phyloP scores from a whole-genome alignment of 2,888 invertebrate species.

The Dysmachus trigonus region DNA sequence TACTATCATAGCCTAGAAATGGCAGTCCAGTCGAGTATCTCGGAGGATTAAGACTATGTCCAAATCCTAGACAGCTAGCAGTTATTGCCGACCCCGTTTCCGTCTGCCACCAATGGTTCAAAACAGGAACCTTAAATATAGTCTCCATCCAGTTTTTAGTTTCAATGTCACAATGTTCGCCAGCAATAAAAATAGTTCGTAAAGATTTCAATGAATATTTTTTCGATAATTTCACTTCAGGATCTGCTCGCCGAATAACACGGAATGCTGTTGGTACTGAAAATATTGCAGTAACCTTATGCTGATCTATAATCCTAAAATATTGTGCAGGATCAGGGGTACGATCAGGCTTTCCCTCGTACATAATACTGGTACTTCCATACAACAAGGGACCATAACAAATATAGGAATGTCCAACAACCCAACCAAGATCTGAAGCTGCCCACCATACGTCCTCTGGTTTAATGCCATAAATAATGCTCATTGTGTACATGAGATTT shows the following conservation, averaged over 20 bases:
- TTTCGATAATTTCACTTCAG: slow-evolving; percentile 73
- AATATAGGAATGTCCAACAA: slow-evolving; percentile 94
- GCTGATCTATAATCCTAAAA: slow-evolving; percentile 89
- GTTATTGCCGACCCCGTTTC: slow-evolving; percentile 93
- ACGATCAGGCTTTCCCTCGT: slow-evolving; percentile 93
- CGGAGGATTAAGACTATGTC: slow-evolving; percentile 75
- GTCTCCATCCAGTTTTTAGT: slow-evolving; percentile 82
- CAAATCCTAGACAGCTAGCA: slow-evolving; percentile 82
- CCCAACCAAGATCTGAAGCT: slow-evolving; percentile 80
- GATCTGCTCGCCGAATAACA: slow-evolving; percentile 82
- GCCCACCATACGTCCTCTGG: slow-evolving; percentile 91
- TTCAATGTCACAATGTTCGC: slow-evolving; percentile 93
- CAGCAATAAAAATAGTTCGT: slow-evolving; percentile 82
- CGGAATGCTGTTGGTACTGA: slow-evolving; percentile 92
- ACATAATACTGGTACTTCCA: slow-evolving; percentile 81
- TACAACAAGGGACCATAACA: slow-evolving; percentile 89
- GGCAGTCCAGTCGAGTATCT: slow-evolving; percentile 84
- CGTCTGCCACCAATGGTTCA: slow-evolving; percentile 98
- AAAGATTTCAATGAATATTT: slow-evolving; percentile 78
- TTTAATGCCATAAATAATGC: slow-evolving; percentile 79
- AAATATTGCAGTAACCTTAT: slow-evolving; percentile 85
- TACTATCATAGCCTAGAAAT: slow-evolving; percentile 87
- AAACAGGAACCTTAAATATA: slow-evolving; percentile 76
- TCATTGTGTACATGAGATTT: slow-evolving; percentile 85
- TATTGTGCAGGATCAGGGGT: slow-evolving; percentile 93